Percentiles rank a stretch among this genome's conserved stretches.
Evolutionary conservation across 2,888 invertebrate genomes (phyloP).

Genomic region (Aphrophora alni): DNA sequence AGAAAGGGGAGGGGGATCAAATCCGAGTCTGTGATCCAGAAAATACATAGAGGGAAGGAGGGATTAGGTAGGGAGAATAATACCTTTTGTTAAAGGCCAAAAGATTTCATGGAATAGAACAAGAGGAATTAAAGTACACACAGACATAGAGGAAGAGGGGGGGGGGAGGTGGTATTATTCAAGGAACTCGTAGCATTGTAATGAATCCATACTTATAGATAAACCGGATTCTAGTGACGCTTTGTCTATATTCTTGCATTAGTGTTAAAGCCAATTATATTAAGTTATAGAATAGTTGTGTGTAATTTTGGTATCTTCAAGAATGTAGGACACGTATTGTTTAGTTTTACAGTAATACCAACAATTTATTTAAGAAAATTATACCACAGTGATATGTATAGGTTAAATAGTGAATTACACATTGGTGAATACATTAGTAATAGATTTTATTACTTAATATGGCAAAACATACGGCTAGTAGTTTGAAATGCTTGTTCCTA

Average conservation of each 20-base stretch:
- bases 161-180: conserved; percentile 34
- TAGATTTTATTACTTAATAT: too few species aligned
- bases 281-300: too few species aligned
- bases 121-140: conserved; percentile 43
- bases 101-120: conserved; percentile 44
- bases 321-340: too few species aligned
- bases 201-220: conserved; percentile 34
- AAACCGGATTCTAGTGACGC: not conserved
- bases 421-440: too few species aligned
- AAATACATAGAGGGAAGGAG: conserved; percentile 48
- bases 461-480: too few species aligned
- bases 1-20: conserved; percentile 27
- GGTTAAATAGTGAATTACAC: too few species aligned
- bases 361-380: too few species aligned
- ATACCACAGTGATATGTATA: too few species aligned
- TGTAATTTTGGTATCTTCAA: too few species aligned
- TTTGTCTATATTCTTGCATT: not conserved
- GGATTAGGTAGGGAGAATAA: conserved; percentile 44
- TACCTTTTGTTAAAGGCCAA: conserved; percentile 48
- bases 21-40: conserved; percentile 46
- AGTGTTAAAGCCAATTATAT: too few species aligned
- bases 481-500: too few species aligned
- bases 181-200: conserved; percentile 27
- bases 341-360: too few species aligned
- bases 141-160: conserved; percentile 14